Evolutionary conservation across 2,113 vertebrate species (phyloP), one percentile per base, ranked within the genome.

Genomic region (Silurus asotus): DNA sequence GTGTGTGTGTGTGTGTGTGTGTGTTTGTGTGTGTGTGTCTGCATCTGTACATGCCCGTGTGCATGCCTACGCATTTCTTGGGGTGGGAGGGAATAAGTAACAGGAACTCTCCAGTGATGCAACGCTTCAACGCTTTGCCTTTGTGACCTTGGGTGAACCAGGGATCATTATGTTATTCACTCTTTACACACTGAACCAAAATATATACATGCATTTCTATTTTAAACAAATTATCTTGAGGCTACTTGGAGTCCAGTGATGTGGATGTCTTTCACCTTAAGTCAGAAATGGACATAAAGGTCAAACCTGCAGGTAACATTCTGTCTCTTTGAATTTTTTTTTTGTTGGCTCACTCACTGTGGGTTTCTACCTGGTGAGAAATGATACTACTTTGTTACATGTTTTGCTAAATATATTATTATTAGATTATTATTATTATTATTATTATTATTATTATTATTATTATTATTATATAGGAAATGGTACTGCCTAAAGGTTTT

Each of bases 261-360:
- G 8, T 49, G 61, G 65, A 69, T 67, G 37, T 70, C 59, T 78
- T 65, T 51, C 65, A 28, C 20, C 28, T 59, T 28, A 75, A 61
- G 77, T 82, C 69, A 75, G 37, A 80, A 62, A 83, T 85, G 85
- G 89, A 87, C 55, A 84, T 88, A 81, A 89, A 80, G 48, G 85
- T 91, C 53, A 86, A 75, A 76, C 90, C 90, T 86, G 85, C 84
- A 90, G 90, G 90, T 91, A 89, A 59, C 62, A 53, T 70, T 56
- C 20, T 51, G 78, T 49, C 55, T 82, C 14, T 86, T 11, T 53
- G 48, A 25, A 7, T 48, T 25, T 80, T 6, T 5, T 23, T 49
- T 75, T 81, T 49, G 58, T n/a, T 61, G 51, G 61, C 8, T 87
- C 51, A 0, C 25, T 74, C 5, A 4, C 37, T 81, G 11, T 45